A percentile compares a stretch with the other conserved stretches of the same genome.
Conservation (phyloP, 2,113 vertebrate genomes). For the Lutjanus erythropterus region DNA sequence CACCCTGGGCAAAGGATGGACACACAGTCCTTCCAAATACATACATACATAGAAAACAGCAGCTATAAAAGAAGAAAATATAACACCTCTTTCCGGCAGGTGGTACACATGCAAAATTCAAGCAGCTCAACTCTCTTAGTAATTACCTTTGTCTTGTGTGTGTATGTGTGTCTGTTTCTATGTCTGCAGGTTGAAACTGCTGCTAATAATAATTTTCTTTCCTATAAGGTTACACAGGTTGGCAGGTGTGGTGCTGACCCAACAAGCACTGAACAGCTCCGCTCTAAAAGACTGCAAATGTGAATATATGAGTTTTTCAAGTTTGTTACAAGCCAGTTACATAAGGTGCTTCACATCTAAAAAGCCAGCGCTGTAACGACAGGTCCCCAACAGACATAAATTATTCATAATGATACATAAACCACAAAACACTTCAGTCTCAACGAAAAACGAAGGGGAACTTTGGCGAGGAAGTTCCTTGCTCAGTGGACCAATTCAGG, state of each 20-base stretch:
- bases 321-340: constrained; percentile 32
- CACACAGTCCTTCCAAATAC: no score
- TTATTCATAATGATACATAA: constrained; percentile 37
- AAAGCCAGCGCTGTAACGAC: constrained; percentile 24
- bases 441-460: constrained; percentile 4
- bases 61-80: no score
- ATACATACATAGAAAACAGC: neutral
- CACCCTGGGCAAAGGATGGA: no score
- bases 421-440: constrained; percentile 47
- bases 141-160: neutral
- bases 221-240: neutral
- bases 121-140: neutral
- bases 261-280: neutral
- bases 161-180: neutral
- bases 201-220: neutral
- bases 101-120: neutral
- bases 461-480: neutral
- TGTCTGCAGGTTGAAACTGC: neutral
- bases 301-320: constrained; percentile 11
- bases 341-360: constrained; percentile 26
- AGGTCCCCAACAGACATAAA: constrained; percentile 34
- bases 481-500: constrained; percentile 1
- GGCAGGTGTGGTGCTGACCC: neutral
- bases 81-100: neutral
- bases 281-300: constrained; percentile 6